These are phyloP conservation scores for Brachionus rubens DNA, from an alignment of 1,140 invertebrate species.

Conservation along the genomic window DNA sequence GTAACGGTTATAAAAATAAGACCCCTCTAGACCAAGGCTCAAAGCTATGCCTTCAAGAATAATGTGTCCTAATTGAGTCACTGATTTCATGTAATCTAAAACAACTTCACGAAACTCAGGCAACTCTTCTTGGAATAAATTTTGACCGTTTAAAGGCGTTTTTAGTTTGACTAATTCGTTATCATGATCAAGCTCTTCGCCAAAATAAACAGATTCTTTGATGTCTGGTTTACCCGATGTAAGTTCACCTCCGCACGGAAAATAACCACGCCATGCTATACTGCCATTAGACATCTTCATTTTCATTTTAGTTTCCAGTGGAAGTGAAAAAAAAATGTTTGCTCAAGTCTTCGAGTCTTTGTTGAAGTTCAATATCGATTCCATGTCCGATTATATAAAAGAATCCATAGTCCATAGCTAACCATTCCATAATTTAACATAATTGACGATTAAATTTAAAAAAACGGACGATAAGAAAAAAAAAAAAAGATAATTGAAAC, in stretches of 20 bases:
- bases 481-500: no score
- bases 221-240: constrained; percentile 24
- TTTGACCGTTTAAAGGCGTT: constrained; percentile 1
- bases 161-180: neutral
- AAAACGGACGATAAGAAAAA: no score
- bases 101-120: constrained; percentile 15
- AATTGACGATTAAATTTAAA: no score
- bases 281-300: constrained; percentile 34
- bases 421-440: no score
- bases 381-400: constrained; percentile 25
- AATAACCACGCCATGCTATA: constrained; percentile 37
- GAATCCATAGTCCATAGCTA: no score
- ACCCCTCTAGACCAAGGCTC: neutral
- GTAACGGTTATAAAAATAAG: constrained; percentile 36
- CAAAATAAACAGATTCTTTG: constrained; percentile 44
- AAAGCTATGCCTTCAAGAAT: neutral
- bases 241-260: constrained; percentile 7
- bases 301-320: constrained; percentile 17
- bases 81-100: constrained; percentile 24
- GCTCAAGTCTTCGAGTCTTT: neutral
- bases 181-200: constrained; percentile 8
- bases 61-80: constrained; percentile 1
- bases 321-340: constrained; percentile 1
- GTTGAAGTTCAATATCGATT: neutral
- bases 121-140: neutral